Conservation (phyloP, 2,113 vertebrate species). For the Gymnobelideus leadbeateri region DNA sequence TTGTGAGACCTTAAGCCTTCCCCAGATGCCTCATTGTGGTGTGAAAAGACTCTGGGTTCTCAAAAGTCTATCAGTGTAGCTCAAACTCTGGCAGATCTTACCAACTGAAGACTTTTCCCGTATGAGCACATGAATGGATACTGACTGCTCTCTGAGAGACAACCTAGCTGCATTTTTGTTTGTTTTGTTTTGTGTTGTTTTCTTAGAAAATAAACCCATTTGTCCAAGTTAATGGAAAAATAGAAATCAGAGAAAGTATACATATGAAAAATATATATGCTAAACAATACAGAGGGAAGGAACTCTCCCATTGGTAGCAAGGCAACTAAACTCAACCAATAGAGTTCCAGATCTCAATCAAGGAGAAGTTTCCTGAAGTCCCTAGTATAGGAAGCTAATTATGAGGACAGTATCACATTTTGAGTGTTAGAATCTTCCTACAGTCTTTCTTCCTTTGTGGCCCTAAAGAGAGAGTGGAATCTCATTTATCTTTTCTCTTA, state of each 20-base stretch:
- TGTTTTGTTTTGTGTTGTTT: neutral
- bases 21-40: neutral
- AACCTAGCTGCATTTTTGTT: neutral
- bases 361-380: neutral
- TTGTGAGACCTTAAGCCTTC: neutral
- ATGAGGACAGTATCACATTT: neutral
- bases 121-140: neutral
- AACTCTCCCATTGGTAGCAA: neutral
- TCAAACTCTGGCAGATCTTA: neutral
- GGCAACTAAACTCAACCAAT: neutral
- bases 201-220: neutral
- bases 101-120: neutral
- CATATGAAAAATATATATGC: neutral
- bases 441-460: neutral
- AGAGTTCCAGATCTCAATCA: neutral
- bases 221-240: neutral
- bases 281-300: neutral
- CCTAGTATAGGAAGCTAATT: neutral
- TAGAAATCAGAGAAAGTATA: neutral
- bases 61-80: neutral
- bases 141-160: neutral
- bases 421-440: neutral
- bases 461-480: neutral
- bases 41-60: neutral
- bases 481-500: neutral